Percentiles rank a stretch among this genome's conserved stretches.
These are phyloP conservation scores for Triplophysa siluroides DNA, from an alignment of 2,113 vertebrate genomes.

Conservation along the genomic window DNA sequence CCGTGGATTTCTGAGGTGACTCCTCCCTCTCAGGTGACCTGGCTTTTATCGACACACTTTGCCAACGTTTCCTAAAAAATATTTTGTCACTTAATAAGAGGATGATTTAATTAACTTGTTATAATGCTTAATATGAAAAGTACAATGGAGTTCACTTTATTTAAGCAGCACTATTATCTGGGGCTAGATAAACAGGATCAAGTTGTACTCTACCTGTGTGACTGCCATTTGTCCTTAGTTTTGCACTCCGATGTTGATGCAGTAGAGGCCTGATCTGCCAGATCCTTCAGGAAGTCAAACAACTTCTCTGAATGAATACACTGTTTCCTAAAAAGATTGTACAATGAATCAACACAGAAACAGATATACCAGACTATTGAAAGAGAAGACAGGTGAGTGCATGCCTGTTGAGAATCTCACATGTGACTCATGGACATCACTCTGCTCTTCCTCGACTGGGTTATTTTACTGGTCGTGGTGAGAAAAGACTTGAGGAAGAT, in stretches of 20 bases:
- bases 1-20: constrained; percentile 20
- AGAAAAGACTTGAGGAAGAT: constrained; percentile 74
- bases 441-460: constrained; percentile 68
- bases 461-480: constrained; percentile 67
- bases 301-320: constrained; percentile 74
- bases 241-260: constrained; percentile 55
- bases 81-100: not conserved
- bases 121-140: not conserved
- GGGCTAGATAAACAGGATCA: not conserved
- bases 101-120: not conserved
- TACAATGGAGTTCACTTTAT: not conserved
- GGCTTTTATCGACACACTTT: constrained; percentile 52
- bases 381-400: not conserved
- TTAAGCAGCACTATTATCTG: not conserved
- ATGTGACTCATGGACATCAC: constrained; percentile 71
- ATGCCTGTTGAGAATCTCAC: constrained; percentile 58
- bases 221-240: constrained; percentile 62
- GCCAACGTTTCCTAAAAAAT: constrained; percentile 55
- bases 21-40: constrained; percentile 57
- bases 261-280: constrained; percentile 56
- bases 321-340: constrained; percentile 66
- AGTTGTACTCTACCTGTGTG: constrained; percentile 61
- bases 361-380: not conserved
- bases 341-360: not conserved
- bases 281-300: constrained; percentile 74